Base-by-base conservation (phyloP, 2,888 invertebrate species). In the Ferdinandea cuprea region DNA sequence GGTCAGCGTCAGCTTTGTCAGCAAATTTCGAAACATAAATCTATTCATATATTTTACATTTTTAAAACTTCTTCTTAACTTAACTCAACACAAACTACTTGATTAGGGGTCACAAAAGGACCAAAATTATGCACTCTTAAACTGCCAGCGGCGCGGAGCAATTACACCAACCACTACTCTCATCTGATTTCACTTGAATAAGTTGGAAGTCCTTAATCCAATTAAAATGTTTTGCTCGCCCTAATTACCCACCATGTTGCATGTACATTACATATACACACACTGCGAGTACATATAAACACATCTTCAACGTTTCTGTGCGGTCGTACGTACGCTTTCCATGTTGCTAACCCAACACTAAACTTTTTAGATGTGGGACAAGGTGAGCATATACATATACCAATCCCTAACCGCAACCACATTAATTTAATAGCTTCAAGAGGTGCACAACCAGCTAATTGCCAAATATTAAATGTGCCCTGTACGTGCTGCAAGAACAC, bases 381-480 rank as follows among this genome's bases (percentile, higher is more conserved):
- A 63, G 80, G 76, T 81, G 48, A 71, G 46, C 80, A 74, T 42
- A 68, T 13, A 13, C 40, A 13, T 13, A 65, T 25, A 76, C 69
- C 59, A 69, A 80, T 56, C 30, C 32, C 40, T 48, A 19, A 69
- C 80, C 80, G 17, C 69, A 69, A 76, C 69, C 76, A 61, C 65
- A 71, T 66, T 81, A 71, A 76, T 81, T 71, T 71, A 71, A 66
- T 81, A 66, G 54, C 76, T 66, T 54, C 42, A 54, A 66, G 66
- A 76, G 77, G 71, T 81, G 77, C 77, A 81, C 81, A 71, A 59
- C 63, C 65, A 71, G 76, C 81, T 81, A 81, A 81, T 81, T 81
- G 81, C 81, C 81, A 81, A 81, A 81, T 81, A 81, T 81, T 81
- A 81, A 66, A 77, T 72, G 77, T 71, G 59, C 71, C 59, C 59